phyloP scores from a whole-genome alignment of 1,140 invertebrate species.

The Leptopilina boulardi region DNA sequence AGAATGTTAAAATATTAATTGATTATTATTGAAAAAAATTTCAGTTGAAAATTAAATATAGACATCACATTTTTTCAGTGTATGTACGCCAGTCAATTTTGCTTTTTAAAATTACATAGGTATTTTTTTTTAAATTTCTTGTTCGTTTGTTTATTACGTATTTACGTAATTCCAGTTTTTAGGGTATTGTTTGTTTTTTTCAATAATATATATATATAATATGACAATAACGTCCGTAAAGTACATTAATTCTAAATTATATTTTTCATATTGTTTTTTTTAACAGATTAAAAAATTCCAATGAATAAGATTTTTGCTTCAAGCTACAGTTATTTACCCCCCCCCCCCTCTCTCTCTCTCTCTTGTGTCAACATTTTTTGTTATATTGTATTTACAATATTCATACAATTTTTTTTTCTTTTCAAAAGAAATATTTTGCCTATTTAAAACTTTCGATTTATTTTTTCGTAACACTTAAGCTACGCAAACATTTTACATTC shows the following conservation, averaged over 20 bases:
- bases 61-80: slow-evolving; percentile 13
- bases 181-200: not conserved
- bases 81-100: slow-evolving; percentile 15
- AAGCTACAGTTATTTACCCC: not conserved
- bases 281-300: not conserved
- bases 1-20: too few species aligned
- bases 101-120: not conserved
- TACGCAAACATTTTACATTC: slow-evolving; percentile 66
- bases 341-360: too few species aligned
- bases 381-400: slow-evolving; percentile 25
- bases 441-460: slow-evolving; percentile 29
- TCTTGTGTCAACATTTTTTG: not conserved
- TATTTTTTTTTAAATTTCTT: not conserved
- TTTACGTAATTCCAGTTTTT: not conserved
- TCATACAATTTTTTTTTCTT: not conserved
- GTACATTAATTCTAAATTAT: not conserved
- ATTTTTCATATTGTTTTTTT: not conserved
- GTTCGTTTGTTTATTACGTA: not conserved
- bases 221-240: not conserved
- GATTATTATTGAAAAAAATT: too few species aligned
- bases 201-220: not conserved
- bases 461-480: slow-evolving; percentile 58
- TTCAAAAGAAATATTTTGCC: not conserved
- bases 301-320: slow-evolving; percentile 5
- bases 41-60: too few species aligned